Percentiles rank a stretch among this genome's conserved stretches.
Conservation (phyloP, 2,797 vertebrate genomes). For the Erithacus rubecula region DNA sequence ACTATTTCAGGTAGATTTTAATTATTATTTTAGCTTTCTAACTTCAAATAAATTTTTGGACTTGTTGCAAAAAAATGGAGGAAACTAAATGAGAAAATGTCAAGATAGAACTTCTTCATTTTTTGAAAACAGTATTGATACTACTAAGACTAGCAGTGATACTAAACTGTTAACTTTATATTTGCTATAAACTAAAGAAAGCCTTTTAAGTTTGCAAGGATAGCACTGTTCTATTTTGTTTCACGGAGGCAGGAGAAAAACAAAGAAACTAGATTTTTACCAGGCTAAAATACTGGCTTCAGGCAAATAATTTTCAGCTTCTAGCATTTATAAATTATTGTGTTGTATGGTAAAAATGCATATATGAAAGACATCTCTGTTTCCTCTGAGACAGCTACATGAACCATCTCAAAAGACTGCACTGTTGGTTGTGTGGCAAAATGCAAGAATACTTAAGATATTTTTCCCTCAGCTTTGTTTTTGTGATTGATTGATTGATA, state of each 20-base stretch:
- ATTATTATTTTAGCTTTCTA: not conserved
- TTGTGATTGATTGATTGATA: not conserved
- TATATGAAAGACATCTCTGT: not conserved
- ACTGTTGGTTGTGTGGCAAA: not conserved
- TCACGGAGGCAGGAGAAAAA: not conserved
- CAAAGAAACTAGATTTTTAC: not conserved
- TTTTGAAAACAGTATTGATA: not conserved
- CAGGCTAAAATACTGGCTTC: not conserved
- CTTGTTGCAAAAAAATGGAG: not conserved
- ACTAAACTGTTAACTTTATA: not conserved
- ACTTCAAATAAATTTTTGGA: not conserved
- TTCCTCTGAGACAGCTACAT: not conserved
- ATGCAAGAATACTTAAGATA: not conserved
- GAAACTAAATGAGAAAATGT: not conserved
- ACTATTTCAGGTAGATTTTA: not conserved
- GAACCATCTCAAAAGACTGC: not conserved
- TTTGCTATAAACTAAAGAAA: not conserved
- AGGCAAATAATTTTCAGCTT: not conserved
- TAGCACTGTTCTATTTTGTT: not conserved
- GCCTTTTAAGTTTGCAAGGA: not conserved
- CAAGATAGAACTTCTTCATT: not conserved
- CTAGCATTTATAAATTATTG: fast-evolving
- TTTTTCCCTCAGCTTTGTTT: not conserved
- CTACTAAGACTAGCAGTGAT: not conserved
- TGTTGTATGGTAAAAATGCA: not conserved